phyloP scores from a whole-genome alignment of 1,140 invertebrate species.

The Physella acuta region DNA sequence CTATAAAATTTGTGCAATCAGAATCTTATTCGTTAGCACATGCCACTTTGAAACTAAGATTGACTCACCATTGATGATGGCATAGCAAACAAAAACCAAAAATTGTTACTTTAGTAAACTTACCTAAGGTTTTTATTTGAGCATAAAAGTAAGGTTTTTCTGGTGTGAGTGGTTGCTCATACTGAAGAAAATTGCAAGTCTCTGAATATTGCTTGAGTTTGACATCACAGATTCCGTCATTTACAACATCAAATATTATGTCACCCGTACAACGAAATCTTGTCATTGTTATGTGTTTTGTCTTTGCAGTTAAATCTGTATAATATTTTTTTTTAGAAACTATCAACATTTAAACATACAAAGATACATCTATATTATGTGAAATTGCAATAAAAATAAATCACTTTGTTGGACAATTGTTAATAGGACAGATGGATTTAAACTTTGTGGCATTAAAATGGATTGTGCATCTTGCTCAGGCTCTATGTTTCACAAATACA shows the following conservation, averaged over 20 bases:
- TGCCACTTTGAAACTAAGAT: too few relatives aligned
- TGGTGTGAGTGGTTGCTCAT: conserved; percentile 45
- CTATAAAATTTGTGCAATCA: too few relatives aligned
- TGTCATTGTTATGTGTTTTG: conserved; percentile 19
- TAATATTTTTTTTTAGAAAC: neutral
- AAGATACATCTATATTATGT: neutral
- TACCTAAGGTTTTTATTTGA: conserved; percentile 52
- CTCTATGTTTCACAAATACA: too few relatives aligned
- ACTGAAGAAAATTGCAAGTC: conserved; percentile 55
- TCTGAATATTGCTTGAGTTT: conserved; percentile 51
- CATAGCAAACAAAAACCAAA: neutral
- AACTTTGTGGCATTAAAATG: too few relatives aligned
- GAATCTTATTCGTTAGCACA: too few relatives aligned
- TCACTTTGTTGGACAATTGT: too few relatives aligned
- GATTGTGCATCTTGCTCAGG: too few relatives aligned
- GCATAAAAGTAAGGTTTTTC: conserved; percentile 57
- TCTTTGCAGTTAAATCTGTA: neutral
- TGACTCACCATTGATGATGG: neutral
- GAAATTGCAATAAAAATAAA: neutral
- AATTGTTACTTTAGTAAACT: conserved; percentile 21
- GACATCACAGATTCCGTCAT: conserved; percentile 49
- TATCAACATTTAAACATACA: neutral
- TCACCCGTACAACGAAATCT: conserved; percentile 53
- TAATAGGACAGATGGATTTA: too few relatives aligned
- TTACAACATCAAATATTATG: conserved; percentile 49